phyloP scores from a whole-genome alignment of 2,113 vertebrate species.

The Phyllopteryx taeniolatus region DNA sequence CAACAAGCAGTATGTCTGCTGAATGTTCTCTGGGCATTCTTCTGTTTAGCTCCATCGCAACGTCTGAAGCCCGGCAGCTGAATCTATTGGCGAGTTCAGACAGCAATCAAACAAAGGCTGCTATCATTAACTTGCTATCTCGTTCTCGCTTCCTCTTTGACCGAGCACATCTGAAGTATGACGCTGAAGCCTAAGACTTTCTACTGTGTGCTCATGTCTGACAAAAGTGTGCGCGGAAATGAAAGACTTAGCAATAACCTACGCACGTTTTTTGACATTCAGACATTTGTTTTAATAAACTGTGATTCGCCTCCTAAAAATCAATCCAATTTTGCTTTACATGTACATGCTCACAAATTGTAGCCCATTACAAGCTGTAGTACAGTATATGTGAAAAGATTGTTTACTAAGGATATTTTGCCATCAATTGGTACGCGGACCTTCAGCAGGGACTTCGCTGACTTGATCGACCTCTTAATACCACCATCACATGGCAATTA shows the following conservation, averaged over 20 bases:
- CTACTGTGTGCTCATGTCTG: slow-evolving; percentile 36
- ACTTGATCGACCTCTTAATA: too few relatives aligned
- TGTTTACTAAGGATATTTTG: too few relatives aligned
- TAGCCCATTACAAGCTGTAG: too few relatives aligned
- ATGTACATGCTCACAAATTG: neutral
- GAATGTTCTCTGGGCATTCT: slow-evolving; percentile 1
- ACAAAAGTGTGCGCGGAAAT: neutral
- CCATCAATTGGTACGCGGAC: too few relatives aligned
- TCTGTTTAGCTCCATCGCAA: slow-evolving; percentile 16
- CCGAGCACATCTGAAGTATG: slow-evolving; percentile 29
- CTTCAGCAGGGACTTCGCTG: too few relatives aligned
- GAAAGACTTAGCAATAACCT: neutral
- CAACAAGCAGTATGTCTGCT: slow-evolving; percentile 1
- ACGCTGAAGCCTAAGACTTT: slow-evolving; percentile 19
- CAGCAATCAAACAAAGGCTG: slow-evolving; percentile 19
- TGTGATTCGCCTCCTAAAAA: neutral
- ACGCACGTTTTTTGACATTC: neutral
- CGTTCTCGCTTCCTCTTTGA: slow-evolving; percentile 21
- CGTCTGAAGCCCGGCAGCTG: slow-evolving; percentile 32
- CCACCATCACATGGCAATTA: too few relatives aligned
- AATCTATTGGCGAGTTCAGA: slow-evolving; percentile 31
- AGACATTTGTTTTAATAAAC: neutral
- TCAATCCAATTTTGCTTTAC: neutral
- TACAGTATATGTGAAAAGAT: too few relatives aligned
- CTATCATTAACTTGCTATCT: slow-evolving; percentile 10